Percentiles rank a stretch among this genome's conserved stretches.
phyloP scores from a whole-genome alignment of 2,113 vertebrate species.

The Struthidea cinerea region DNA sequence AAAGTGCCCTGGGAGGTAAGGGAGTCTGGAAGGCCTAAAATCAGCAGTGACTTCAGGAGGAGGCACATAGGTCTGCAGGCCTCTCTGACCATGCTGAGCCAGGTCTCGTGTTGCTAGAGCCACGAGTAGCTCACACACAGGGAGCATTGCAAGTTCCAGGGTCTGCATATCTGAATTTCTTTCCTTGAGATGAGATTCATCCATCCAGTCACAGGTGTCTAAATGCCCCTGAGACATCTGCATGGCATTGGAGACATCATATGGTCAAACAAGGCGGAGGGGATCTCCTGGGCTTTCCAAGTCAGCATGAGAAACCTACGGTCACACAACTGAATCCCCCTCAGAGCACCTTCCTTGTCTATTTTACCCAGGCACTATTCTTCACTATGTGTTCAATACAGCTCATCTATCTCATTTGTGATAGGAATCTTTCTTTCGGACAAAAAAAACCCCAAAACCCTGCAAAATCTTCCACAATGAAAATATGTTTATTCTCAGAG shows the following conservation, averaged over 20 bases:
- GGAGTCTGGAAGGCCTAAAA: neutral
- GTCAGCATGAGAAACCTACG: neutral
- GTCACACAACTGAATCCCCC: neutral
- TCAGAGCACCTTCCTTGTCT: neutral
- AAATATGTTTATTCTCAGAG: neutral
- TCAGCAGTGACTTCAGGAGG: neutral
- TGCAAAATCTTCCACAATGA: neutral
- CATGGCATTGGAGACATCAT: neutral
- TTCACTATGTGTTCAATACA: neutral
- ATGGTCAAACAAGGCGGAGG: neutral
- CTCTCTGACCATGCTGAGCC: neutral
- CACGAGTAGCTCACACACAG: fast-evolving
- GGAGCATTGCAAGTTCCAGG: neutral
- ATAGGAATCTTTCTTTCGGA: neutral
- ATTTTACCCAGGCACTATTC: neutral
- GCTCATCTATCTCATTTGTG: neutral
- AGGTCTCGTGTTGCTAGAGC: fast-evolving
- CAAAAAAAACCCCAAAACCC: neutral
- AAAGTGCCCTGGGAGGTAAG: neutral
- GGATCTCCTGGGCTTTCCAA: neutral
- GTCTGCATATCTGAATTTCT: neutral
- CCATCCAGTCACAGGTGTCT: neutral
- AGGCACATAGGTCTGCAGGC: neutral
- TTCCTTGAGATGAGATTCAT: neutral
- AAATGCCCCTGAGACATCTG: neutral